These are phyloP conservation scores for Phaetusa simplex DNA, from an alignment of 2,113 vertebrate genomes.

Conservation along the genomic window DNA sequence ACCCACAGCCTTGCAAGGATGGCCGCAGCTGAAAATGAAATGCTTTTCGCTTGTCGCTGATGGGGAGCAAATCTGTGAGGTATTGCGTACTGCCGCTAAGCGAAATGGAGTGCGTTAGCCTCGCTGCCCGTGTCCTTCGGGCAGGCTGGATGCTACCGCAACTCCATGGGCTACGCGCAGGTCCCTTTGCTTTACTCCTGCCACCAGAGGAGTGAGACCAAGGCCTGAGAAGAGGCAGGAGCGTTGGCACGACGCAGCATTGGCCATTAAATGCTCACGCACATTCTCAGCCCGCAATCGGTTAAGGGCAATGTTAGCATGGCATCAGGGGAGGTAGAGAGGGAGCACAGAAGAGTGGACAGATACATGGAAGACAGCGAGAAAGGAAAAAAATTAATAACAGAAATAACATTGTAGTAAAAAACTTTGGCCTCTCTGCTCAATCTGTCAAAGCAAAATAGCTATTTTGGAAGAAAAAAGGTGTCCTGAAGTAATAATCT, in stretches of 20 bases:
- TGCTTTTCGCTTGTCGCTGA: not conserved
- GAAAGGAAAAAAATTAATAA: not conserved
- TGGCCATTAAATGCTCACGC: not conserved
- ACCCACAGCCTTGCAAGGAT: not conserved
- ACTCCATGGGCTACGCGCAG: not conserved
- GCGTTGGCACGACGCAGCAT: not conserved
- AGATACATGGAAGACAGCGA: not conserved
- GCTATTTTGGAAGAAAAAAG: not conserved
- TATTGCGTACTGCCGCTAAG: not conserved
- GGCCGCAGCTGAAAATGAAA: not conserved
- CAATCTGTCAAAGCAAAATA: not conserved
- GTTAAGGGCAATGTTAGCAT: not conserved
- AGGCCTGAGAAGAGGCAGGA: conserved; percentile 20
- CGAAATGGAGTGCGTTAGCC: rapidly evolving
- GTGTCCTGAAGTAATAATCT: not conserved
- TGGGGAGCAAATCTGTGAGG: not conserved
- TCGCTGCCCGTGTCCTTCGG: rapidly evolving
- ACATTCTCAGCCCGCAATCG: rapidly evolving
- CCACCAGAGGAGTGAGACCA: not conserved
- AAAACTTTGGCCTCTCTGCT: conserved; percentile 38
- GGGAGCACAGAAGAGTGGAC: not conserved
- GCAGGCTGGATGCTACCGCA: not conserved
- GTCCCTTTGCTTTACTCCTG: not conserved
- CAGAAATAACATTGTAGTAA: not conserved
- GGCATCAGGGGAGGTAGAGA: not conserved